Base-by-base conservation (phyloP, 2,113 vertebrate species). In the Pyrgilauda ruficollis region DNA sequence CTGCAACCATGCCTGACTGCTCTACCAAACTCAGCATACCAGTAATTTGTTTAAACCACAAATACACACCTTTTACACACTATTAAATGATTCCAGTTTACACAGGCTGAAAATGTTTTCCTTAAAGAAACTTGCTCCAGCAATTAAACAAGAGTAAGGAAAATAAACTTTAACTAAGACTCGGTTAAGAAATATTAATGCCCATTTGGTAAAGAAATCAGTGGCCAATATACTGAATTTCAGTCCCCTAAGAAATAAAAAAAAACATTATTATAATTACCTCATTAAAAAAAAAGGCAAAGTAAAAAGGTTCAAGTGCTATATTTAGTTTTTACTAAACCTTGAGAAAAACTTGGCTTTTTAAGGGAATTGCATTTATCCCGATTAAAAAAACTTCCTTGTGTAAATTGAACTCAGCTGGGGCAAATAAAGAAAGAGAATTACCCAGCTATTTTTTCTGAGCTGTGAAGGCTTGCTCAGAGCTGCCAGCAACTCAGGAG, bases 51-150 rank as follows among this genome's bases (percentile, higher is more conserved):
- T 95, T 94, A 89, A 87, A 91, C 28, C 39, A 72, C 79, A 94
- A 92, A 94, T 22, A 47, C 73, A 64, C 22, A 61, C 28, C 67
- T 69, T 69, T 82, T 78, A 43, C 18, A 89, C 7, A 13, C 58
- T 85, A 90, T 72, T 90, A 93, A 97, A 96, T 95, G 47, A 92
- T 78, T 72, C 35, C 50, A 84, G 15, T 6, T 81, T 92, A 84
- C 52, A 83, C 84, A 86, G 30, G 58, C 89, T 90, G 94, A 94
- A 96, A 96, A 53, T n/a, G 19, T 33, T 93, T 91, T 41, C 31
- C 70, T 93, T 69, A 55, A 80, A 96, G 58, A 81, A 96, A 91
- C 84, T 91, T 96, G 39, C 27, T 82, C 76, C 78, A 94, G 87
- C 46, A 53, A 61, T 53, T 93, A 80, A 84, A 94, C 31, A 93